phyloP scores from a whole-genome alignment of 1,140 invertebrate species.

The Halyomorpha halys region DNA sequence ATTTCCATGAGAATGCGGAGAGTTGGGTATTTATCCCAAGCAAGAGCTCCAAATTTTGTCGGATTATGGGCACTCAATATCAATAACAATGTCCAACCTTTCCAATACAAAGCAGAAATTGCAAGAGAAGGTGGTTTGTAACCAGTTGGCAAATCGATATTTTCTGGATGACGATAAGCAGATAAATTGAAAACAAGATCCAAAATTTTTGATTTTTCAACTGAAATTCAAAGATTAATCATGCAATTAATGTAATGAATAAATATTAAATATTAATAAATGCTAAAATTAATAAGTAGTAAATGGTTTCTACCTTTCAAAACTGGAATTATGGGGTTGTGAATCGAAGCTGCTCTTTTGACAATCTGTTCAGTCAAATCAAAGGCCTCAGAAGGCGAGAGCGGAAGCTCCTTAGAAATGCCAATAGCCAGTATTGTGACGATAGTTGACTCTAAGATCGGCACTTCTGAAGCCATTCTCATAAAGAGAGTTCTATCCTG shows the following conservation, averaged over 20 bases:
- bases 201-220: constrained; percentile 75
- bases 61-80: constrained; percentile 87
- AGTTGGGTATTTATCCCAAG: constrained; percentile 87
- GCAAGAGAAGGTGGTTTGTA: constrained; percentile 82
- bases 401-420: constrained; percentile 57
- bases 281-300: too few species aligned
- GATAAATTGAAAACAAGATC: constrained; percentile 83
- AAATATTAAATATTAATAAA: too few species aligned
- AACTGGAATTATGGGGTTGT: constrained; percentile 43
- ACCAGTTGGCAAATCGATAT: constrained; percentile 73
- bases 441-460: constrained; percentile 30
- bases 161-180: constrained; percentile 86
- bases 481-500: constrained; percentile 67
- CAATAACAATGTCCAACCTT: constrained; percentile 81
- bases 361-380: constrained; percentile 78
- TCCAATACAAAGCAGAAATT: constrained; percentile 88
- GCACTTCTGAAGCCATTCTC: constrained; percentile 71
- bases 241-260: too few species aligned
- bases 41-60: constrained; percentile 60
- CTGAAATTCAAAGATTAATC: constrained; percentile 39
- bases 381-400: constrained; percentile 68
- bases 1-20: constrained; percentile 88
- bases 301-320: constrained; percentile 34
- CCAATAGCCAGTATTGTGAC: constrained; percentile 25
- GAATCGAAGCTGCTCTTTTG: constrained; percentile 61